These are phyloP conservation scores for Neocrepidodera transversa DNA, from an alignment of 2,888 invertebrate genomes.

Conservation along the genomic window DNA sequence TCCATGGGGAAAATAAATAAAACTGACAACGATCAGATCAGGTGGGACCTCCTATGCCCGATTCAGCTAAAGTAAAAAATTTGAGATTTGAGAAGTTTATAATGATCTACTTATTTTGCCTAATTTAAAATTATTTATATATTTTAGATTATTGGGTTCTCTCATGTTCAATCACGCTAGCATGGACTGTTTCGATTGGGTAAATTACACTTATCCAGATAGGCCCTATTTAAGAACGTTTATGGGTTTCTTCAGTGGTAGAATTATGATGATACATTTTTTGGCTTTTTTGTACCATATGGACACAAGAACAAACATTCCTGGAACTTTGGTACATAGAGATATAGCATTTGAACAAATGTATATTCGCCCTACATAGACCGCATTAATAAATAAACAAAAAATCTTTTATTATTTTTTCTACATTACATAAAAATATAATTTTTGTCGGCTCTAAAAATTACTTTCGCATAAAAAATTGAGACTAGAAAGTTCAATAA, in stretches of 20 bases:
- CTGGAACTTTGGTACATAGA: conserved; percentile 36
- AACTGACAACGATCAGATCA: too few relatives aligned
- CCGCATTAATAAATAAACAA: too few relatives aligned
- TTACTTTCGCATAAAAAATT: too few relatives aligned
- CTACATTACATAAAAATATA: too few relatives aligned
- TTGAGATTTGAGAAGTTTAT: too few relatives aligned
- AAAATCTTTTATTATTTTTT: too few relatives aligned
- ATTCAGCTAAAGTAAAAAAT: too few relatives aligned
- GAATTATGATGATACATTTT: conserved; percentile 54
- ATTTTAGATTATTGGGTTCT: conserved; percentile 53
- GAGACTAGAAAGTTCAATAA: too few relatives aligned
- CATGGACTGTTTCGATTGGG: conserved; percentile 50
- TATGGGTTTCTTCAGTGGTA: conserved; percentile 51
- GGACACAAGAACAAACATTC: conserved; percentile 48
- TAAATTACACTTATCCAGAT: conserved; percentile 40
- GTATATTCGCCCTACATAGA: conserved; percentile 37
- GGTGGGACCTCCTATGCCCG: too few relatives aligned
- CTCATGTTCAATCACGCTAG: conserved; percentile 55
- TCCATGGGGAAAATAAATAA: not conserved
- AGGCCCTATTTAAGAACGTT: conserved; percentile 46
- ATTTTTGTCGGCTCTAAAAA: too few relatives aligned
- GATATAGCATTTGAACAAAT: conserved; percentile 47
- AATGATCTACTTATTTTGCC: too few relatives aligned
- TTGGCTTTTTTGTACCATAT: conserved; percentile 56
- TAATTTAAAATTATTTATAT: not conserved